A percentile compares a stretch with the other conserved stretches of the same genome.
These are phyloP conservation scores for Nematostella vectensis DNA, from an alignment of 92 coral and sea anemone genomes.

Conservation along the genomic window DNA sequence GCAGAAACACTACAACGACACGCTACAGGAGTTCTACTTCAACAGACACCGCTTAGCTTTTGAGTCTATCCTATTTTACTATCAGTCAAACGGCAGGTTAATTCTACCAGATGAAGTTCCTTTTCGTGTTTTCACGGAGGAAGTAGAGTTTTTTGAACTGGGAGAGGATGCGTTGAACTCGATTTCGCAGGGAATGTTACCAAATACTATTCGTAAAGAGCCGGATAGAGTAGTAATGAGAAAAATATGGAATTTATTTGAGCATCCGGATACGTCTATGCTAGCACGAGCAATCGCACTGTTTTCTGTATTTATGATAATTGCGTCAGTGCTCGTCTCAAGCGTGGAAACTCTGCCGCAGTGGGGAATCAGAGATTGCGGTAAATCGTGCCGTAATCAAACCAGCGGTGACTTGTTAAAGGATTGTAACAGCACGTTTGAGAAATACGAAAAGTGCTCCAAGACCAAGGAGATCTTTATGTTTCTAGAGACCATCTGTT, in stretches of 20 bases:
- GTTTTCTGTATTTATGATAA: slow-evolving; percentile 71
- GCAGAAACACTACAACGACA: slow-evolving; percentile 51
- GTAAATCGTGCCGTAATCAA: slow-evolving; percentile 11
- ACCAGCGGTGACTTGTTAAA: slow-evolving; percentile 3
- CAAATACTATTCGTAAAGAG: slow-evolving; percentile 6
- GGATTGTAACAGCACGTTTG: slow-evolving; percentile 5
- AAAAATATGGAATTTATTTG: slow-evolving; percentile 78
- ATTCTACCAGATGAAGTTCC: slow-evolving; percentile 85
- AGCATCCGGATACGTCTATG: slow-evolving; percentile 79
- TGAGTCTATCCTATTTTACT: slow-evolving; percentile 82
- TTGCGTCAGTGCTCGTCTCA: slow-evolving; percentile 57
- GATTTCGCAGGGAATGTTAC: slow-evolving; percentile 60
- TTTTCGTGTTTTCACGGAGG: slow-evolving; percentile 71
- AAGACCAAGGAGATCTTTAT: slow-evolving; percentile 47
- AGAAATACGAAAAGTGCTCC: slow-evolving; percentile 4
- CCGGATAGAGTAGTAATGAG: slow-evolving; percentile 30
- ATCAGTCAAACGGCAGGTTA: slow-evolving; percentile 91
- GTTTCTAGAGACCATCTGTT: slow-evolving; percentile 57
- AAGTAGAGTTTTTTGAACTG: slow-evolving; percentile 88
- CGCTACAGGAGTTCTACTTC: slow-evolving; percentile 65
- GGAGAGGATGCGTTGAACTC: slow-evolving; percentile 86
- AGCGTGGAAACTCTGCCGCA: slow-evolving; percentile 65
- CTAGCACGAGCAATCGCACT: slow-evolving; percentile 59
- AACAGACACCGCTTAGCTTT: slow-evolving; percentile 86
- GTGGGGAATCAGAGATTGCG: slow-evolving; percentile 36